A percentile compares a stretch with the other conserved stretches of the same genome.
Conservation (phyloP, 2,797 vertebrate species). For the Chaenodraco wilsoni region DNA sequence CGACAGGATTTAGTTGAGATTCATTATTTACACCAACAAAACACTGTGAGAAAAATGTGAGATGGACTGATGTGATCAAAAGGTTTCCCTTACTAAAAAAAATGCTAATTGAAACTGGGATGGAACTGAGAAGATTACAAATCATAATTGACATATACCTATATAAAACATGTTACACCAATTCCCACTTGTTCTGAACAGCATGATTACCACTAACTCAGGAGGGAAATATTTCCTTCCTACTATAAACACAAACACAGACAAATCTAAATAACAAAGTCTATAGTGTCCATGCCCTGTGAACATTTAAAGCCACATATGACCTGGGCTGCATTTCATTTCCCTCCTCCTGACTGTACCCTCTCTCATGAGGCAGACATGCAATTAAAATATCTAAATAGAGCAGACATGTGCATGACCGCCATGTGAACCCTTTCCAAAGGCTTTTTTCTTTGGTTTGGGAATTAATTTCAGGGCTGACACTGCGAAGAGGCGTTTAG, state of each 20-base stretch:
- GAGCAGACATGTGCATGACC: slow-evolving; percentile 35
- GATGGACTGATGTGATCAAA: not conserved
- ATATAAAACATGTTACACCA: too few species aligned
- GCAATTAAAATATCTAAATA: slow-evolving; percentile 30
- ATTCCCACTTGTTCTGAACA: not conserved
- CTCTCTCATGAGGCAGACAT: slow-evolving; percentile 27
- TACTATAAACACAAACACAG: not conserved
- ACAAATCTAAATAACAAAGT: too few species aligned
- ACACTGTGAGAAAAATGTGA: too few species aligned
- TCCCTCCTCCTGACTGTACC: not conserved
- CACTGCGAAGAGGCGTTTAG: slow-evolving; percentile 29
- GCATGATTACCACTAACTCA: not conserved
- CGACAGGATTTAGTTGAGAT: not conserved
- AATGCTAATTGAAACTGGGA: not conserved
- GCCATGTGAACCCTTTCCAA: slow-evolving; percentile 42
- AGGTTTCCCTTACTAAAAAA: not conserved
- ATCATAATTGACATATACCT: not conserved
- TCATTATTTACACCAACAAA: not conserved
- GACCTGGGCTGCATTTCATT: slow-evolving; percentile 14
- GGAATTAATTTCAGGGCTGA: slow-evolving; percentile 38
- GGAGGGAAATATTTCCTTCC: not conserved
- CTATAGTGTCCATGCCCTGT: too few species aligned
- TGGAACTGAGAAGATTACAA: not conserved
- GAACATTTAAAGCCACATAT: not conserved
- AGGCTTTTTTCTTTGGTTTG: slow-evolving; percentile 24